Percentiles rank a stretch among this genome's conserved stretches.
Conservation (phyloP, 2,888 invertebrate species). For the Drosophila kanekoi region DNA sequence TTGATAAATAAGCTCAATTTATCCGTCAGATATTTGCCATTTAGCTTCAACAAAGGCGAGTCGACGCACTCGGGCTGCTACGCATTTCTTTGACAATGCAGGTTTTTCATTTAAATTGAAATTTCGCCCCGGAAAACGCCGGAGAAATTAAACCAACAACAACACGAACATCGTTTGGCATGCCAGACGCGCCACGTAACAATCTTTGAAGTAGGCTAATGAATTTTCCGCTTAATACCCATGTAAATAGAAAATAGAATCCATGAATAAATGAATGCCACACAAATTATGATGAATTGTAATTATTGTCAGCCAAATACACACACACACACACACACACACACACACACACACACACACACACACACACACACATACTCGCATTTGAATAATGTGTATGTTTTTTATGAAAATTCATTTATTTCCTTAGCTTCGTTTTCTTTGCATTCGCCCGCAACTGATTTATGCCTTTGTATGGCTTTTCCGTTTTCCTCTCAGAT, state of each 20-base stretch:
- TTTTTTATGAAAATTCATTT: neutral
- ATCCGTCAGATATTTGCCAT: constrained; percentile 61
- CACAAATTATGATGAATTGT: constrained; percentile 14
- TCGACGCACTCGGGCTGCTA: constrained; percentile 1
- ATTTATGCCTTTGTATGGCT: constrained; percentile 7
- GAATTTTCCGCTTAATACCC: constrained; percentile 19
- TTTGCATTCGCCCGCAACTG: neutral
- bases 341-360: neutral
- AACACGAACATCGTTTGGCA: constrained; percentile 7
- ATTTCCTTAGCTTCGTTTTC: neutral
- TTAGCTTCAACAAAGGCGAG: constrained; percentile 40
- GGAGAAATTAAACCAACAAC: constrained; percentile 26
- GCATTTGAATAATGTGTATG: neutral
- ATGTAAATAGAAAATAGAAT: constrained; percentile 9
- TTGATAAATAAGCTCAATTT: constrained; percentile 79
- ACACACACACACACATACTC: neutral
- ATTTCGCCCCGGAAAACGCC: constrained; percentile 22
- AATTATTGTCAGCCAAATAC: neutral
- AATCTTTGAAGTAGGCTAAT: constrained; percentile 28
- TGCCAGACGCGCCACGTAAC: constrained; percentile 8
- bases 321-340: neutral
- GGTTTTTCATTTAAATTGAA: constrained; percentile 55
- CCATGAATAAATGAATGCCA: constrained; percentile 10
- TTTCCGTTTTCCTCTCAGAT: neutral
- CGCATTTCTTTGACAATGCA: constrained; percentile 57